Conservation (phyloP, 1,140 invertebrate species). For the Drosophila nebulosa region DNA sequence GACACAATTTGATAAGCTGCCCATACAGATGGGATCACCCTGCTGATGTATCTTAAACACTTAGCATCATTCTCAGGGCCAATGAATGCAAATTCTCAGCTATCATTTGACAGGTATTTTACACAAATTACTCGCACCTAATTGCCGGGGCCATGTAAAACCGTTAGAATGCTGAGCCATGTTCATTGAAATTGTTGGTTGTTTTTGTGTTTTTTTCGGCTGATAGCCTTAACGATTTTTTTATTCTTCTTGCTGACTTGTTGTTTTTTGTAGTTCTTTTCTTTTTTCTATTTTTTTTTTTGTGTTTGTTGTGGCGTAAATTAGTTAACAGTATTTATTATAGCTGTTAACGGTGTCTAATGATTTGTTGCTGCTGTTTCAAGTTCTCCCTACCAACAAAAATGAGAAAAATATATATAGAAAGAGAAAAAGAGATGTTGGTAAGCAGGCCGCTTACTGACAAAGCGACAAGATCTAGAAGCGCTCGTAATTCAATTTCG, state of each 20-base stretch:
- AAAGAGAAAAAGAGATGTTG: conserved; percentile 19
- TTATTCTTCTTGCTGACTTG: conserved; percentile 48
- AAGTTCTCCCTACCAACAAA: background rate
- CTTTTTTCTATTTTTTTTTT: conserved; percentile 32
- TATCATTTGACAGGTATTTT: conserved; percentile 15
- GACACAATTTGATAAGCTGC: conserved; percentile 24
- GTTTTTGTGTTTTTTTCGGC: conserved; percentile 14
- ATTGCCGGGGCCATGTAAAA: conserved; percentile 51
- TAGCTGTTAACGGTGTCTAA: conserved; percentile 65
- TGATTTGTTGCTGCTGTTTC: conserved; percentile 61
- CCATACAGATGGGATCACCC: too few relatives aligned
- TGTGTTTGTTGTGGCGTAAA: conserved; percentile 47
- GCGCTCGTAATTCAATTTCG: conserved; percentile 61
- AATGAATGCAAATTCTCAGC: conserved; percentile 42
- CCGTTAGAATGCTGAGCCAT: conserved; percentile 50
- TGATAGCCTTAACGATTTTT: conserved; percentile 47
- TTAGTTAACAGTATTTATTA: conserved; percentile 76
- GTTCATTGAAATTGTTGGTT: conserved; percentile 56
- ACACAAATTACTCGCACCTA: conserved; percentile 55
- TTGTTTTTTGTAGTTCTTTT: conserved; percentile 60
- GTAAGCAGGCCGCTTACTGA: conserved; percentile 33
- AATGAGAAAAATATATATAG: background rate
- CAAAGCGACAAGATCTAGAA: conserved; percentile 37
- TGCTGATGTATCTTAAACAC: too few relatives aligned
- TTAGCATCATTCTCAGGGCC: conserved; percentile 58